phyloP scores from a whole-genome alignment of 2,797 vertebrate species.

The Falco berigora region DNA sequence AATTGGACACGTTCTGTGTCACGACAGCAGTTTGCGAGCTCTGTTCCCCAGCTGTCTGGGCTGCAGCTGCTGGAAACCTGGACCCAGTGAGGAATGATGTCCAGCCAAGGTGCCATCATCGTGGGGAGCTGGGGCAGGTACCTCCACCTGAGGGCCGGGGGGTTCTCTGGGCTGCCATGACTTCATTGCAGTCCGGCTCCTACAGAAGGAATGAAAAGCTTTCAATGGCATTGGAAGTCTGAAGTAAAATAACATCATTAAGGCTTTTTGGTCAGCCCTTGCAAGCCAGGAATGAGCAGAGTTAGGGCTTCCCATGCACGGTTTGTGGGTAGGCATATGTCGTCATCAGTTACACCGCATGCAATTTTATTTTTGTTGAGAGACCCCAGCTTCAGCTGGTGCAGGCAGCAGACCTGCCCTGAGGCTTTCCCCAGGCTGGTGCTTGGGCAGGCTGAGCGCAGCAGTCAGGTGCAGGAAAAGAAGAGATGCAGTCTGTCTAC shows the following conservation, averaged over 20 bases:
- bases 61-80: background rate
- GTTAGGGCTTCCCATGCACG: rapidly evolving
- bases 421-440: background rate
- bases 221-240: background rate
- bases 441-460: background rate
- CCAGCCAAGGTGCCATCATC: background rate
- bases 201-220: background rate
- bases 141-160: too few species aligned
- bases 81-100: background rate
- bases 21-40: rapidly evolving
- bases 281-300: background rate
- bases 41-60: background rate
- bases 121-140: background rate
- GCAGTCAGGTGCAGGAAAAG: background rate
- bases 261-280: background rate
- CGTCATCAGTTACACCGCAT: rapidly evolving
- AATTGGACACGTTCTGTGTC: rapidly evolving
- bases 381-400: background rate
- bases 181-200: background rate
- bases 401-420: background rate
- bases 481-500: background rate
- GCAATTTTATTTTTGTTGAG: background rate
- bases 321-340: background rate
- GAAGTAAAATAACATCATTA: background rate
- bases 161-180: rapidly evolving